Percentiles rank a stretch among this genome's conserved stretches.
phyloP scores from a whole-genome alignment of 2,888 invertebrate genomes.

The Hermaeophaga mercurialis region DNA sequence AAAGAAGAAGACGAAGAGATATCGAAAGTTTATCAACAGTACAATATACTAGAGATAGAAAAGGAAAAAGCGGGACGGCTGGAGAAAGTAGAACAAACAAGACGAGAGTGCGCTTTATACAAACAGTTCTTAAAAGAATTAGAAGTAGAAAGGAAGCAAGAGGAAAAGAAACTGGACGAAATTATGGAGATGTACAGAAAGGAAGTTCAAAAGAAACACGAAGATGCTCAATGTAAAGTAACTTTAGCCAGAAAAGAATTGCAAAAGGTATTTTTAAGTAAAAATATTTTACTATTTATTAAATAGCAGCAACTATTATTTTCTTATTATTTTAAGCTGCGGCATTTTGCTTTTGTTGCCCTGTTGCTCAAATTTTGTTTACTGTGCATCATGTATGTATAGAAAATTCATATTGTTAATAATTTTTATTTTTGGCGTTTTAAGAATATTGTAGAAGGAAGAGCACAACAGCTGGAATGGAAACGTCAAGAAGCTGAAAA shows the following conservation, averaged over 20 bases:
- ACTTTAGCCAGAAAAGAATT: constrained; percentile 47
- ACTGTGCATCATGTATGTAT: no score
- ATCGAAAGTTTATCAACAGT: constrained; percentile 47
- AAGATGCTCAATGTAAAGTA: constrained; percentile 50
- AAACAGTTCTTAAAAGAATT: constrained; percentile 49
- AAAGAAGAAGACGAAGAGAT: constrained; percentile 50
- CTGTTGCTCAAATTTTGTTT: no score
- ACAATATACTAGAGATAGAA: constrained; percentile 49
- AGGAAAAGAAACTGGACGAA: constrained; percentile 48
- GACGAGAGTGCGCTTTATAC: constrained; percentile 50
- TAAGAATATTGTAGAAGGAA: constrained; percentile 50
- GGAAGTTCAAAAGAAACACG: constrained; percentile 48
- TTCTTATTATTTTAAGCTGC: background rate
- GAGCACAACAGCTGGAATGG: constrained; percentile 50
- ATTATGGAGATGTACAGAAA: constrained; percentile 46
- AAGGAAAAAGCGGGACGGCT: constrained; percentile 42
- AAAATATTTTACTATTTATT: no score
- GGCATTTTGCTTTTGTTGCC: no score
- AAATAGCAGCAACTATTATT: no score
- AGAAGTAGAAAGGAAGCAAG: constrained; percentile 46
- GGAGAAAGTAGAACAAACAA: constrained; percentile 35
- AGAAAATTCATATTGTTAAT: no score
- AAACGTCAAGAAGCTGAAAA: constrained; percentile 49
- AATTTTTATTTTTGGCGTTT: no score
- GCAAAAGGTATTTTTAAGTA: constrained; percentile 46